Evolutionary conservation across 2,888 invertebrate species (phyloP).

Genomic region (Plagodis pulveraria): DNA sequence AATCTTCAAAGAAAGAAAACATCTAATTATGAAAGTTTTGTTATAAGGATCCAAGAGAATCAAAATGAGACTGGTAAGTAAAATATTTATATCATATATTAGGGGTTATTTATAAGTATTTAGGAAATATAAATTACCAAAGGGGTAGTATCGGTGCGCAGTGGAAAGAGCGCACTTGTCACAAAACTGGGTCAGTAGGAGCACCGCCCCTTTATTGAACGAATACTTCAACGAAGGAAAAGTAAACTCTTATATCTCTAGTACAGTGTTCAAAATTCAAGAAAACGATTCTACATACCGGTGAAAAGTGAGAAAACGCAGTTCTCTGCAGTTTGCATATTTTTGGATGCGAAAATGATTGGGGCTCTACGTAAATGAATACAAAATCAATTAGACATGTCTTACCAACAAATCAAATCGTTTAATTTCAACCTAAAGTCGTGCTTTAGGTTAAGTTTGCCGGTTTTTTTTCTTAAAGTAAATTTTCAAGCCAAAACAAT

Average conservation of each 20-base stretch:
- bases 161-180: constrained; percentile 80
- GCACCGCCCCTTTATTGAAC: constrained; percentile 84
- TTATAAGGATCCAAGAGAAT: constrained; percentile 44
- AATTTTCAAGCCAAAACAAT: no score
- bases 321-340: constrained; percentile 61
- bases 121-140: constrained; percentile 69
- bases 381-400: constrained; percentile 4
- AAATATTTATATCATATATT: not conserved
- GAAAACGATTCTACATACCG: constrained; percentile 50
- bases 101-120: no score
- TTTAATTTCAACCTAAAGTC: not conserved
- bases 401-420: constrained; percentile 1
- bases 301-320: constrained; percentile 67
- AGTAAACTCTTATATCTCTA: constrained; percentile 63
- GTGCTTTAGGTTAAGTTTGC: not conserved
- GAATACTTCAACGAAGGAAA: constrained; percentile 57
- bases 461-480: no score
- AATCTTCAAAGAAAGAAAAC: constrained; percentile 41
- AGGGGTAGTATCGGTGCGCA: constrained; percentile 78
- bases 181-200: constrained; percentile 83
- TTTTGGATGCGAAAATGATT: constrained; percentile 30
- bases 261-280: constrained; percentile 60
- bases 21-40: constrained; percentile 53
- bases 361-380: constrained; percentile 3
- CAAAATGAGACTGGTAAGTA: constrained; percentile 80